Percentiles rank a stretch among this genome's conserved stretches.
These are phyloP conservation scores for Spinus olivaceus DNA, from an alignment of 2,797 vertebrate species.

Conservation along the genomic window DNA sequence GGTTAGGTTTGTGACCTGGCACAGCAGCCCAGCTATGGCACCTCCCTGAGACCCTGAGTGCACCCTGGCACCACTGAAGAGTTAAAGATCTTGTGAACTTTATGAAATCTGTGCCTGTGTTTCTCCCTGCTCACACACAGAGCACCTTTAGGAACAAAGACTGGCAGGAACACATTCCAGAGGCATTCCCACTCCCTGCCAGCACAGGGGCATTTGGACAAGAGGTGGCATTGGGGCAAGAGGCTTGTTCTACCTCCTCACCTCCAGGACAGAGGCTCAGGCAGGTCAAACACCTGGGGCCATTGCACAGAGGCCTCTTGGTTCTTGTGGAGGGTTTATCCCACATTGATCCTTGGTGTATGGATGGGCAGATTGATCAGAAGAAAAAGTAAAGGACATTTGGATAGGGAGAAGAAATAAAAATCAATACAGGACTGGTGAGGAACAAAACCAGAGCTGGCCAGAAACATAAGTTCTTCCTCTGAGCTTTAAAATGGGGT, in stretches of 20 bases:
- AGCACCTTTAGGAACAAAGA: not conserved
- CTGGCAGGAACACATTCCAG: not conserved
- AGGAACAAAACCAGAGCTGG: not conserved
- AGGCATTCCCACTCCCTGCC: not conserved
- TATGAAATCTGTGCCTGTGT: rapidly evolving
- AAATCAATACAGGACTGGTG: not conserved
- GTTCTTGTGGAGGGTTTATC: not conserved
- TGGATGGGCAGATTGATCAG: not conserved
- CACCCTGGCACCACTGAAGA: not conserved
- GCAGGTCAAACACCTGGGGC: not conserved
- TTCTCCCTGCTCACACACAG: rapidly evolving
- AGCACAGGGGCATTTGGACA: not conserved
- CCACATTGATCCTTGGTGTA: not conserved
- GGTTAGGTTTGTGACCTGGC: not conserved
- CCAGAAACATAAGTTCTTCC: not conserved
- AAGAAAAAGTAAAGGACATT: not conserved
- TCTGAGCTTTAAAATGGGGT: not conserved
- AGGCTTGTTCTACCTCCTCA: not conserved
- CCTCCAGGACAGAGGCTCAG: not conserved
- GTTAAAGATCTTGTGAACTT: not conserved
- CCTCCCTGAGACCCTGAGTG: not conserved
- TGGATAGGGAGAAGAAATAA: not conserved
- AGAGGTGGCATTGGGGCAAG: not conserved
- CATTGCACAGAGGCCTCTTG: not conserved
- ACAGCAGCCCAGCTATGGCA: not conserved